These are phyloP conservation scores for Megathymus violae DNA, from an alignment of 1,140 invertebrate species.

Conservation along the genomic window DNA sequence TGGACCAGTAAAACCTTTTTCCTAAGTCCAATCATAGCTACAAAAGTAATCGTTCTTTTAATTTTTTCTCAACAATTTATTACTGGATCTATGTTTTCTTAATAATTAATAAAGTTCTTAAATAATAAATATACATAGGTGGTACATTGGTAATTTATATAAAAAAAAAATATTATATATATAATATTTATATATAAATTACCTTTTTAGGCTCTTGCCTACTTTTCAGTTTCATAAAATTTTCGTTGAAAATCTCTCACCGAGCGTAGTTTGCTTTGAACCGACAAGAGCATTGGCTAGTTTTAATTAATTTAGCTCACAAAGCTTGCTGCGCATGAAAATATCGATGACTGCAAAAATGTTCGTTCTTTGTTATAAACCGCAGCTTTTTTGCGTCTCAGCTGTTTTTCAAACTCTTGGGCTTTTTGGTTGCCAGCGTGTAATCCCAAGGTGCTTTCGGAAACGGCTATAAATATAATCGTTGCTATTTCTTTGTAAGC, in stretches of 20 bases:
- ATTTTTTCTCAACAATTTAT: too few relatives aligned
- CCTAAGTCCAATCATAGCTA: too few relatives aligned
- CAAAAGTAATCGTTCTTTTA: too few relatives aligned
- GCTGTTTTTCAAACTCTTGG: background rate
- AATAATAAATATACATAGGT: too few relatives aligned
- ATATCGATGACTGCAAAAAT: slow-evolving; percentile 18
- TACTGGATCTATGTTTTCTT: too few relatives aligned
- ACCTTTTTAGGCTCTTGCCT: slow-evolving; percentile 1
- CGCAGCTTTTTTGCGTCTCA: slow-evolving; percentile 5
- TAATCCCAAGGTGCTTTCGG: background rate
- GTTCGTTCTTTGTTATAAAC: slow-evolving; percentile 1
- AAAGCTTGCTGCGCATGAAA: slow-evolving; percentile 17
- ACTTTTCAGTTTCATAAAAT: slow-evolving; percentile 22
- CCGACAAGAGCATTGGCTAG: slow-evolving; percentile 16
- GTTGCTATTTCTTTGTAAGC: too few relatives aligned
- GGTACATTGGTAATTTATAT: too few relatives aligned
- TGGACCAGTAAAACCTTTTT: too few relatives aligned
- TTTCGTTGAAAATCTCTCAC: background rate
- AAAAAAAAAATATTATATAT: background rate
- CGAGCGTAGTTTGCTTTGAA: slow-evolving; percentile 14
- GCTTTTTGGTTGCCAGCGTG: background rate
- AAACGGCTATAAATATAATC: background rate
- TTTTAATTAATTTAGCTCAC: slow-evolving; percentile 24
- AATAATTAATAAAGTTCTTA: too few relatives aligned
- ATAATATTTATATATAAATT: slow-evolving; percentile 14